A percentile compares a stretch with the other conserved stretches of the same genome.
phyloP scores from a whole-genome alignment of 1,140 invertebrate genomes.

The Trachelipus rathkii region DNA sequence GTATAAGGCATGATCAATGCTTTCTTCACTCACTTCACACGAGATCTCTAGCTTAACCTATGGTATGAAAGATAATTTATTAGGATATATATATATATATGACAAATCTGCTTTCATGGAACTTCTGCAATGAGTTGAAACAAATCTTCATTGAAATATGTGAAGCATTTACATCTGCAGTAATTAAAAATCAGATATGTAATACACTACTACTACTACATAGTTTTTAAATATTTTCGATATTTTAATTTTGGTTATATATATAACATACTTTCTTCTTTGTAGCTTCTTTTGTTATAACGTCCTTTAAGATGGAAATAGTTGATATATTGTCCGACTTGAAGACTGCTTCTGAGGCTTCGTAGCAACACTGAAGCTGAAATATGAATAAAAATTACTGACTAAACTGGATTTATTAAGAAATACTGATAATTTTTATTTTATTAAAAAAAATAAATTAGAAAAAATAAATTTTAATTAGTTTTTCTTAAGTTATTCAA shows the following conservation, averaged over 20 bases:
- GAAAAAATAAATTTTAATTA: no score
- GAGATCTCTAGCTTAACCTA: constrained; percentile 38
- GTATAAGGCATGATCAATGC: constrained; percentile 44
- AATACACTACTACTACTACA: no score
- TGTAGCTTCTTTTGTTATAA: constrained; percentile 76
- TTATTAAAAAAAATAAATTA: no score
- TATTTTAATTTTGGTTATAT: no score
- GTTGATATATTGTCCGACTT: constrained; percentile 80
- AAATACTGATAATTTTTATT: background rate
- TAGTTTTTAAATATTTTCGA: no score
- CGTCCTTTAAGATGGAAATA: constrained; percentile 78
- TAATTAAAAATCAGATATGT: no score
- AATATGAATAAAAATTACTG: constrained; percentile 8
- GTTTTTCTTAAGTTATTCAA: no score
- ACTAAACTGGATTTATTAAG: background rate
- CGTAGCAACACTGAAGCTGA: constrained; percentile 50
- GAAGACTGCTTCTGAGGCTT: constrained; percentile 71
- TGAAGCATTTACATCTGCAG: no score
- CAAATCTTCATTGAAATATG: no score
- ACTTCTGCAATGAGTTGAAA: no score
- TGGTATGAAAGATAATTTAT: background rate
- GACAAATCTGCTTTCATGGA: no score
- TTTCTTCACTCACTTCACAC: constrained; percentile 45
- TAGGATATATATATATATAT: no score
- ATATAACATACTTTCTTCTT: constrained; percentile 67